phyloP scores from a whole-genome alignment of 2,888 invertebrate genomes.

The Epistrophe eligans region DNA sequence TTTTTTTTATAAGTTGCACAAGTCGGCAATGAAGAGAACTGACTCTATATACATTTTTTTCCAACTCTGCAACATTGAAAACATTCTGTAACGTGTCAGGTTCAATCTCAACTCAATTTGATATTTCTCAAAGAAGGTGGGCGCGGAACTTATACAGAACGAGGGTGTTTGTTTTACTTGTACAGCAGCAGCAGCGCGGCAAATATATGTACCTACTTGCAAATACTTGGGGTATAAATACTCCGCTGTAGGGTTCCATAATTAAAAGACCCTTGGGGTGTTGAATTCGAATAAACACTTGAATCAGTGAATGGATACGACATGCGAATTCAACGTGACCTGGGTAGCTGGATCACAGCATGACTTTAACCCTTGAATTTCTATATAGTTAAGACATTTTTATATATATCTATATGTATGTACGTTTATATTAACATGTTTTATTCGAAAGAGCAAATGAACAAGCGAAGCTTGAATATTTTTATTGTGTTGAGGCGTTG shows the following conservation, averaged over 20 bases:
- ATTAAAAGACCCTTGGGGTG: constrained; percentile 70
- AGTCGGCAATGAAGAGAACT: background rate
- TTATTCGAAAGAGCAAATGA: constrained; percentile 17
- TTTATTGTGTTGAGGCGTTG: background rate
- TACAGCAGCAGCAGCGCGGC: background rate
- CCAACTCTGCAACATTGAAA: constrained; percentile 8
- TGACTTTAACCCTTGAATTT: constrained; percentile 24
- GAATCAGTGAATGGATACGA: constrained; percentile 38
- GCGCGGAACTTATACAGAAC: background rate
- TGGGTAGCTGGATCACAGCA: background rate
- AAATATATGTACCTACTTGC: background rate
- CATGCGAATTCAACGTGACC: constrained; percentile 18
- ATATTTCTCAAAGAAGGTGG: constrained; percentile 25
- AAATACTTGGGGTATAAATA: constrained; percentile 20
- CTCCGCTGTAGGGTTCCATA: constrained; percentile 54
- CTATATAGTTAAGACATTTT: background rate
- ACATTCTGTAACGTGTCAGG: constrained; percentile 48
- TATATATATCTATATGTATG: too few species aligned
- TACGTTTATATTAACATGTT: constrained; percentile 14
- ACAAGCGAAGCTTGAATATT: constrained; percentile 24
- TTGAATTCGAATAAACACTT: constrained; percentile 68
- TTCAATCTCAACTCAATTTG: constrained; percentile 55
- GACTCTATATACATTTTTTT: background rate
- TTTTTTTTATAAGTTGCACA: background rate
- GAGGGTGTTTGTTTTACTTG: background rate